phyloP scores from a whole-genome alignment of 37 sponge, comb jelly and placozoan species.

The Chondrilla cf. caribensis region DNA sequence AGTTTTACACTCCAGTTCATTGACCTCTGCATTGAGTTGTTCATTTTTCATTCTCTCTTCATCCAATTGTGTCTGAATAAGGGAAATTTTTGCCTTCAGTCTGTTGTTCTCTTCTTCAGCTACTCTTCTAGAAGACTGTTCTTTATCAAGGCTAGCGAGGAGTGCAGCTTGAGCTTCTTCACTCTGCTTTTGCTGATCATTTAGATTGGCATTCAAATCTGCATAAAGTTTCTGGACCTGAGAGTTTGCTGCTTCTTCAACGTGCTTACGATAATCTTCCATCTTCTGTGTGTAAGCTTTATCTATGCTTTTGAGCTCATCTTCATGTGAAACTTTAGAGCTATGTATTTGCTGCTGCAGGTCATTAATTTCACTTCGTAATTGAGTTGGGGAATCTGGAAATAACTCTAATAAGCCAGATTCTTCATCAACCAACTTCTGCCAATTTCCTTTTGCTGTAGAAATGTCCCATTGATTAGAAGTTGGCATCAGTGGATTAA shows the following conservation, averaged over 20 bases:
- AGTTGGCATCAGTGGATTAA: too few relatives aligned
- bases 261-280: constrained; percentile 22
- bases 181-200: constrained; percentile 38
- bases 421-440: too few relatives aligned
- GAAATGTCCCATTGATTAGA: too few relatives aligned
- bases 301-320: background rate
- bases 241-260: constrained; percentile 58
- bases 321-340: background rate
- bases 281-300: constrained; percentile 25
- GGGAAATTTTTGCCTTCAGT: background rate
- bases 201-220: constrained; percentile 39
- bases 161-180: constrained; percentile 21
- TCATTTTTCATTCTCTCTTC: background rate
- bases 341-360: background rate
- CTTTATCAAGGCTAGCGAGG: background rate
- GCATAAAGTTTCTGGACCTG: constrained; percentile 38
- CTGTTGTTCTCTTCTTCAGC: background rate
- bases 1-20: background rate
- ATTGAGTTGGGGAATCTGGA: too few relatives aligned
- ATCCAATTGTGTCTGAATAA: background rate
- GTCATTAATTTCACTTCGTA: too few relatives aligned
- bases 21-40: background rate
- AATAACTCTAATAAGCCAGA: too few relatives aligned
- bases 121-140: background rate
- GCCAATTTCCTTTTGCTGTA: too few relatives aligned